A percentile compares a stretch with the other conserved stretches of the same genome.
Conservation (phyloP, 2,797 vertebrate genomes). For the Denticeps clupeoides region DNA sequence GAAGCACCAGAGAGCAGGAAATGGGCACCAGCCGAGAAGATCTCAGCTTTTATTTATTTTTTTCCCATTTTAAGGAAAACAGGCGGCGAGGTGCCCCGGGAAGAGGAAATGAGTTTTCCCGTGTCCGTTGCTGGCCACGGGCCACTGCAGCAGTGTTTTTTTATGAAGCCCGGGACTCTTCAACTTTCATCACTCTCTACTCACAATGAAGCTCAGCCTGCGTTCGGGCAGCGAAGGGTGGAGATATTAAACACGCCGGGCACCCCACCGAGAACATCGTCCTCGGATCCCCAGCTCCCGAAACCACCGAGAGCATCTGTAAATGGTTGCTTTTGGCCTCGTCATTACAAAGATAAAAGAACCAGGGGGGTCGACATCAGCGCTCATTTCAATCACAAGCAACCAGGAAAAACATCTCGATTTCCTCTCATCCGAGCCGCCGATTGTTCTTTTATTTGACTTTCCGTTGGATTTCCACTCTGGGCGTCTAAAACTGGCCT, state of each 20-base stretch:
- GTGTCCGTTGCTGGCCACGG: constrained; percentile 23
- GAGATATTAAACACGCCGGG: not conserved
- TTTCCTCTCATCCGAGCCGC: constrained; percentile 34
- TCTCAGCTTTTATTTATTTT: too few relatives aligned
- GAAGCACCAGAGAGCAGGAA: too few relatives aligned
- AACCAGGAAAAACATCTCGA: constrained; percentile 22
- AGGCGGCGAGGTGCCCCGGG: constrained; percentile 19
- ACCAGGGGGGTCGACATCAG: constrained; percentile 19
- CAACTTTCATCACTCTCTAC: constrained; percentile 28
- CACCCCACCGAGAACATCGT: not conserved
- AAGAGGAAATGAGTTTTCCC: constrained; percentile 36
- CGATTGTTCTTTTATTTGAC: constrained; percentile 34
- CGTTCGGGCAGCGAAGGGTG: not conserved
- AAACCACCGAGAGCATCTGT: too few relatives aligned
- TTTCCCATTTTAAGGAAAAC: constrained; percentile 29
- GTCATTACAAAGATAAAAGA: too few relatives aligned
- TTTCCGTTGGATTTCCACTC: constrained; percentile 46
- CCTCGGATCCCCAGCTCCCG: too few relatives aligned
- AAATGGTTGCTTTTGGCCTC: too few relatives aligned
- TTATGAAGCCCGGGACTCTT: constrained; percentile 24
- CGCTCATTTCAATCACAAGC: constrained; percentile 30
- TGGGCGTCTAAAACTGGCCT: constrained; percentile 2
- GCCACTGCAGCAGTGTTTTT: constrained; percentile 9
- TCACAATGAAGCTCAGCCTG: constrained; percentile 3
- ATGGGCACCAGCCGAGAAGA: too few relatives aligned